Percentiles rank a stretch among this genome's conserved stretches.
Conservation (phyloP, 2,888 invertebrate species). For the Cybosia mesomella region DNA sequence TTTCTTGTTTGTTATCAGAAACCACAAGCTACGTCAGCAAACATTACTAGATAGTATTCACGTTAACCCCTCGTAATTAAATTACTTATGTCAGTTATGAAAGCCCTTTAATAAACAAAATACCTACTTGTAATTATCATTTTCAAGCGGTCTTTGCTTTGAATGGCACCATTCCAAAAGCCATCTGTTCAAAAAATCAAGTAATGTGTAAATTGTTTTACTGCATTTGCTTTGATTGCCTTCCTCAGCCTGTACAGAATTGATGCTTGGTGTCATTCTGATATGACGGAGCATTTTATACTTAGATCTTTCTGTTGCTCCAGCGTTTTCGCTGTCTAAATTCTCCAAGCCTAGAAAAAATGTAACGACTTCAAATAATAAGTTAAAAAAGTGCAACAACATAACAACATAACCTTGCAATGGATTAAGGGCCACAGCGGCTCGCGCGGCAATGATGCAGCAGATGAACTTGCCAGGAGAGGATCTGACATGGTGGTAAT, state of each 20-base stretch:
- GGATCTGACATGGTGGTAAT: no score
- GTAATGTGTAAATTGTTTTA: constrained; percentile 90
- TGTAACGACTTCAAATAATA: not conserved
- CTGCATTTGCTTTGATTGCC: constrained; percentile 88
- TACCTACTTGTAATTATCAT: constrained; percentile 81
- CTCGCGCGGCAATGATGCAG: no score
- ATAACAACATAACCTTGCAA: no score
- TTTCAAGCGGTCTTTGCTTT: constrained; percentile 73
- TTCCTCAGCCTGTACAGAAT: constrained; percentile 77
- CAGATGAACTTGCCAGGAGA: no score
- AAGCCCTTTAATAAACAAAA: no score
- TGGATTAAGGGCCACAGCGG: no score
- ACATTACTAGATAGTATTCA: no score
- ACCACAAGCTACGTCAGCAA: no score
- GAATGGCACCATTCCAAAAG: constrained; percentile 88
- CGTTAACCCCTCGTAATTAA: no score
- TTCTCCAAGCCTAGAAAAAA: constrained; percentile 69
- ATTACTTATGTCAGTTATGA: no score
- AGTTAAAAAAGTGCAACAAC: no score
- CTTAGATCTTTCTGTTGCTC: constrained; percentile 62
- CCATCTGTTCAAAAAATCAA: constrained; percentile 93
- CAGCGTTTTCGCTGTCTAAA: constrained; percentile 61
- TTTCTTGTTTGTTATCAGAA: no score
- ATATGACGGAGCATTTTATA: constrained; percentile 78
- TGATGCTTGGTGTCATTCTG: constrained; percentile 77